Evolutionary conservation across 2,888 invertebrate genomes (phyloP), one percentile per base, ranked within the genome.

Genomic region (Epinotia bilunana): DNA sequence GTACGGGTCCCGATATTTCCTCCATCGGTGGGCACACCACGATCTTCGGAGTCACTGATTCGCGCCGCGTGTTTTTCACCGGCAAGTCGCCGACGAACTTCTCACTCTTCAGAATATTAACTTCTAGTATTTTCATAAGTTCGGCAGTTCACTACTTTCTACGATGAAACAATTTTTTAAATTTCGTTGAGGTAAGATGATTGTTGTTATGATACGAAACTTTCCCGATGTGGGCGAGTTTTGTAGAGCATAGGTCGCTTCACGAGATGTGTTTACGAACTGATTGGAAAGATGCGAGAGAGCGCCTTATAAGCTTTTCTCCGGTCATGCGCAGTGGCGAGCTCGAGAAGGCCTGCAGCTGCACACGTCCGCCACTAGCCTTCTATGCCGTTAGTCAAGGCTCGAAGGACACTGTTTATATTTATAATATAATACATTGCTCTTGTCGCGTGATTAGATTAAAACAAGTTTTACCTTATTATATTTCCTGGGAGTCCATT

Each of bases 1-100:
- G 92, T 12, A 94, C 95, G 4, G 95, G 93, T 76, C 95, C 95
- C 28, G 95, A 91, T 77, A 95, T 94, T 28, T 94, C 94, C 78
- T 94, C 94, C 79, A 90, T 87, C 5, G 94, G 94, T 58, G 94
- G 94, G 78, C 90, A 94, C 79, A 94, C 93, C 49, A 94, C 90
- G 61, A 94, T 94, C 82, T 90, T 93, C 70, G 94, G 94, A 57
- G 92, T 79, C 69, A 89, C 84, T 16, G 91, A 91, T 76, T 89
- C 90, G 68, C 90, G 87, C 28, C 89, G 87, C 7, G 81, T 33
- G 75, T 79, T 83, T 76, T 91, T 91, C 82, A 88, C 83, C 80
- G 88, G 84, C 79, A 91, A 77, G 77, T 90, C 89, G 75, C 87
- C 84, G 82, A 83, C 83, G 74, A 91, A 89, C 83, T 88, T 89